Conservation (phyloP, 2,113 vertebrate genomes). For the Bos taurus region DNA sequence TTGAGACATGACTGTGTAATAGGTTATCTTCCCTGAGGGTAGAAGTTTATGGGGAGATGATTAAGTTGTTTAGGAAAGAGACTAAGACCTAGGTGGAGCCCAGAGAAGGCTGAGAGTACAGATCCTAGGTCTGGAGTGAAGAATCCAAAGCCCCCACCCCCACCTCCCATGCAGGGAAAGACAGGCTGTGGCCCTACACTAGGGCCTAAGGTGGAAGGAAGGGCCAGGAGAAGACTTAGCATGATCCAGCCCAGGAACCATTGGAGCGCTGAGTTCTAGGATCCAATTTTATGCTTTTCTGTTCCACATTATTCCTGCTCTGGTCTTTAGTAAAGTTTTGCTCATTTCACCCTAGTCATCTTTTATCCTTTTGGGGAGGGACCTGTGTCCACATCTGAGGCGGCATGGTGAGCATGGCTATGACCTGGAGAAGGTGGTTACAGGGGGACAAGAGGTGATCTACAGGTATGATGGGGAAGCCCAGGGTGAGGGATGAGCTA, state of each 20-base stretch:
- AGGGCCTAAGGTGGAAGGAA: neutral
- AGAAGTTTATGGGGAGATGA: neutral
- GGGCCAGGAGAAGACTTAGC: no score
- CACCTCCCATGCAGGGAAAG: neutral
- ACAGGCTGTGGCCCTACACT: neutral
- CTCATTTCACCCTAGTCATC: neutral
- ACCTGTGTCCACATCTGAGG: neutral
- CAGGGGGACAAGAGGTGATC: neutral
- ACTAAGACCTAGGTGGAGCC: neutral
- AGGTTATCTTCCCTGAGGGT: neutral
- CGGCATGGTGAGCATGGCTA: neutral
- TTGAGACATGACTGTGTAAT: neutral
- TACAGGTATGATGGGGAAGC: neutral
- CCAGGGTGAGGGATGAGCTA: neutral
- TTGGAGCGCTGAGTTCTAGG: neutral
- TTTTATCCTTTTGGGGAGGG: neutral
- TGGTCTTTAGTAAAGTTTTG: neutral
- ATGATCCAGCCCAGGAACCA: neutral
- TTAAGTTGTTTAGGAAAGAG: neutral
- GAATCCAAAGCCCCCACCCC: neutral
- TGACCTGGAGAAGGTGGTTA: neutral
- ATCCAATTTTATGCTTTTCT: neutral
- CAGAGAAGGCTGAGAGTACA: neutral
- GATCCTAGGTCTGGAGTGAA: neutral
- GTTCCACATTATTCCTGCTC: neutral